Evolutionary conservation across 2,888 invertebrate genomes (phyloP), one percentile per base, ranked within the genome.

Genomic region (Drosophila macrospina): DNA sequence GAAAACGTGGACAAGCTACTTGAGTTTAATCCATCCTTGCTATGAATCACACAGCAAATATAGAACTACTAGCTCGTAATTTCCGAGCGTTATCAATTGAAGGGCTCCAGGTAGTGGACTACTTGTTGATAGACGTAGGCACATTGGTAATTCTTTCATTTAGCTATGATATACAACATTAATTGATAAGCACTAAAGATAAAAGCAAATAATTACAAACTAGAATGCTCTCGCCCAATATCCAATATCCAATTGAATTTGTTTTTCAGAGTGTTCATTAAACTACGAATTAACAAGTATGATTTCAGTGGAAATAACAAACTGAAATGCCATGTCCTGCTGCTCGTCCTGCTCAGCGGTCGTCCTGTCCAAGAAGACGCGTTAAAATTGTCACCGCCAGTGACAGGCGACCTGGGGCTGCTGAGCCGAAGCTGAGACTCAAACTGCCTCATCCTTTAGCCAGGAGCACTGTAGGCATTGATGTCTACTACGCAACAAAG

Each of bases 301-400:
- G n/a, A 30, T 36, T 41, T 16, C 16, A 36, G 8, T 41, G 15
- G 20, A 10, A 45, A 20, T 13, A 5, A 5, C 16, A 34, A 37
- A 26, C 16, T 24, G 15, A 8, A 16, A 39, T 42, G 5, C 41
- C 20, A 26, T 52, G 42, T 54, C 50, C 70, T 36, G 39, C 44
- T 34, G 37, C 34, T 11, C 20, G 34, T 56, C 26, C 5, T 39
- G 39, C 86, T 48, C 88, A 88, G 83, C 84, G 80, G 83, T 78
- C 57, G 88, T 37, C 75, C 68, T 66, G 83, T 67, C 80, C 71
- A 28, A 48, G 55, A n/a, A 72, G 78, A 69, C 69, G 83, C 88
- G 83, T 61, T 68, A 88, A 83, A 83, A 88, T 86, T 84, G 88
- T 83, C 83, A 78, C 83, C 88, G 65, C 52, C 88, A 88, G 70